Conservation (phyloP, 2,797 vertebrate genomes). For the Gallirallus australis region DNA sequence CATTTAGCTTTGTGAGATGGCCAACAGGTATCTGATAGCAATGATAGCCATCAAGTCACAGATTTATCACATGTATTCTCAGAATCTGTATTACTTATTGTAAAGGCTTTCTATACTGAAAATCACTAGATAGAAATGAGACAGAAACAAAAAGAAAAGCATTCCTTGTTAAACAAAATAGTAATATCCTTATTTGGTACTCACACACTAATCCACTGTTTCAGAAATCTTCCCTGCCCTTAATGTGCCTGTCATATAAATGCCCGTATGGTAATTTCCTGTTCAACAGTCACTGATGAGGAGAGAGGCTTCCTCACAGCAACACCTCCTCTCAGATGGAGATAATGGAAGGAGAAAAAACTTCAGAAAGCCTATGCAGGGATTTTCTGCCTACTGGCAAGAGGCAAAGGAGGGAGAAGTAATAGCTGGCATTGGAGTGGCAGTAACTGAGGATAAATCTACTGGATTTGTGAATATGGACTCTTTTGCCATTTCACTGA, state of each 20-base stretch:
- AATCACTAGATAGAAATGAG: not conserved
- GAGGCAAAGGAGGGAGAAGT: not conserved
- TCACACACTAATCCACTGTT: fast-evolving
- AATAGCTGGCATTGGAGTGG: not conserved
- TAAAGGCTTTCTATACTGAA: not conserved
- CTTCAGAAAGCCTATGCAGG: not conserved
- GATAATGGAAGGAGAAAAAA: not conserved
- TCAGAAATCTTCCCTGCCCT: not conserved
- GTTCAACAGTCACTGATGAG: not conserved
- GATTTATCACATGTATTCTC: not conserved
- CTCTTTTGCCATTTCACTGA: not conserved
- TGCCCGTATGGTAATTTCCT: not conserved
- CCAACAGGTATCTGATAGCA: not conserved
- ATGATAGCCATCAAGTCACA: not conserved
- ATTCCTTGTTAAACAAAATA: not conserved
- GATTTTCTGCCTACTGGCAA: not conserved
- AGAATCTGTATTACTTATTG: not conserved
- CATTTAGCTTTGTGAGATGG: not conserved
- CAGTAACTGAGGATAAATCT: not conserved
- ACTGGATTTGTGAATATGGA: not conserved
- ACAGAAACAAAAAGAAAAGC: not conserved
- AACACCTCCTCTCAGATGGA: not conserved
- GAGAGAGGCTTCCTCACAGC: not conserved
- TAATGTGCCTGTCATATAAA: not conserved
- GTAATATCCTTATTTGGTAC: not conserved